These are phyloP conservation scores for Cenopis cana DNA, from an alignment of 2,888 invertebrate genomes.

Conservation along the genomic window DNA sequence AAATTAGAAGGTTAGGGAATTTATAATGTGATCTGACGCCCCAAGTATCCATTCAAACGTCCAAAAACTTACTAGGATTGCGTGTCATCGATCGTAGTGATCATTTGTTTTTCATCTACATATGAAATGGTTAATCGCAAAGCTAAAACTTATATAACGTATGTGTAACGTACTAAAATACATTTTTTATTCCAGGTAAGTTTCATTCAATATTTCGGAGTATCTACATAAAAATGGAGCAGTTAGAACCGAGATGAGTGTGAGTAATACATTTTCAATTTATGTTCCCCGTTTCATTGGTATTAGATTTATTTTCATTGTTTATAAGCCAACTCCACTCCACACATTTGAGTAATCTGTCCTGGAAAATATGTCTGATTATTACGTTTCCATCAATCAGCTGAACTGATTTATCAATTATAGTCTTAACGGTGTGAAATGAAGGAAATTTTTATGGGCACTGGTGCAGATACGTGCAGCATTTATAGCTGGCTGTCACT, in stretches of 20 bases:
- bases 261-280: conserved; percentile 19
- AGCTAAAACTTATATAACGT: not conserved
- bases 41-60: no score
- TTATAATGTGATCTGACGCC: no score
- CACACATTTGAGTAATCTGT: not conserved
- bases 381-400: not conserved
- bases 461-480: no score
- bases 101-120: not conserved
- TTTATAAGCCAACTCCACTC: not conserved
- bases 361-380: not conserved
- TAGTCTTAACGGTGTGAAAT: not conserved
- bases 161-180: not conserved
- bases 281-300: not conserved
- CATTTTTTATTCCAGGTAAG: conserved; percentile 22
- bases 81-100: not conserved
- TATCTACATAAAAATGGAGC: not conserved
- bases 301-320: conserved; percentile 5
- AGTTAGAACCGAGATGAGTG: conserved; percentile 1
- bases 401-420: no score
- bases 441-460: not conserved
- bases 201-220: conserved; percentile 1
- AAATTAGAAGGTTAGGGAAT: not conserved
- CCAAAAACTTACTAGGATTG: not conserved
- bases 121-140: not conserved
- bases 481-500: no score